Base-by-base conservation (phyloP, 1,140 invertebrate genomes). In the Magallana angulata region DNA sequence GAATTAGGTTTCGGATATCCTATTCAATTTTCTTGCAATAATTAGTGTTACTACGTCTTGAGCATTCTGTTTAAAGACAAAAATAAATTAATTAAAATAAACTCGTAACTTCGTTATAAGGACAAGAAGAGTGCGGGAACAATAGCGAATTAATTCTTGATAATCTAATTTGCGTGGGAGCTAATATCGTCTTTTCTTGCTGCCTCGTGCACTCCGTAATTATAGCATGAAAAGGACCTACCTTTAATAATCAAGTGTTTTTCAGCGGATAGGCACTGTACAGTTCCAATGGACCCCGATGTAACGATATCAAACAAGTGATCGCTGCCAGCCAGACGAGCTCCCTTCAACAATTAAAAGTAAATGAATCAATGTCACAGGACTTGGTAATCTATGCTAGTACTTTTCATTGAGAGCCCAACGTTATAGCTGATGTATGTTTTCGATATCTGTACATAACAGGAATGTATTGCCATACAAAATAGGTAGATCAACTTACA, bases 311-410 rank as follows among this genome's bases (percentile, higher is more conserved):
- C 36, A 18, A 30, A 76, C 68, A 76, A 76, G 24, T 36, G 68
- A 18, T 76, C 36, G 68, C 68, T 30, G 24, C 24, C 11, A 76
- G 68, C 7, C 68, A 36, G 68, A 76, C 18, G 36, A 76, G 68
- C 30, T 76, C 68, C 68, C 68, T 76, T 76, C 68, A 76, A 36
- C 68, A 76, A 76, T 76, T 76, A 76, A 76, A 30, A 30, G 24
- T 76, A 76, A 76, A 76, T 76, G 68, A 76, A 36, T 76, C 68
- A 76, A 76, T 30, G 24, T 30, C 24, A 76, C 68, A 24, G 68
- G 68, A 76, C 24, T 76, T 30, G 8, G 7, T 18, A 11, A 76
- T 76, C 68, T 76, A 76, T 76, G 30, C 24, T 76, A 30, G 68
- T 76, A 76, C 68, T 30, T 76, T 76, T 76, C 68, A 76, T 76